These are phyloP conservation scores for Rhopalosiphum padi DNA, from an alignment of 1,140 invertebrate genomes.

Conservation along the genomic window DNA sequence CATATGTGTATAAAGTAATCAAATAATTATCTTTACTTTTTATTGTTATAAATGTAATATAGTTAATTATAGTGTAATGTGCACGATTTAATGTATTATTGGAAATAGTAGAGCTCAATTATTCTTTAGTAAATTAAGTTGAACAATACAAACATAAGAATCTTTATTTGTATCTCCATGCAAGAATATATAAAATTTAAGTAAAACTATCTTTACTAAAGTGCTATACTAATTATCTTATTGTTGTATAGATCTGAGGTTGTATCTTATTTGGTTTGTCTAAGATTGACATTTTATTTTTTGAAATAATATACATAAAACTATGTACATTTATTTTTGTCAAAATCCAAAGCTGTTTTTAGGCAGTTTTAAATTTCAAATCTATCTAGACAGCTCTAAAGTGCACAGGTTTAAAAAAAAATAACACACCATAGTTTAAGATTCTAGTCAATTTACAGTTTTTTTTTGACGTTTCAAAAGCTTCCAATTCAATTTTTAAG, in stretches of 20 bases:
- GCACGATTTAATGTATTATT: too few species aligned
- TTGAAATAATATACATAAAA: neutral
- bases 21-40: too few species aligned
- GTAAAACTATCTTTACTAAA: neutral
- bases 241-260: neutral
- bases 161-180: too few species aligned
- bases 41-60: too few species aligned
- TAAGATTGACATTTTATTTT: neutral
- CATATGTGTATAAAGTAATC: too few species aligned
- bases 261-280: neutral
- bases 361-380: neutral
- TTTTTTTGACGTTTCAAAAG: neutral
- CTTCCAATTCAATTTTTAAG: neutral
- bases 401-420: neutral
- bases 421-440: neutral
- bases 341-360: neutral
- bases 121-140: too few species aligned
- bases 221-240: neutral
- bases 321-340: neutral
- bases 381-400: neutral
- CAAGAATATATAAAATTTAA: neutral
- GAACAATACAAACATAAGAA: too few species aligned
- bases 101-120: too few species aligned
- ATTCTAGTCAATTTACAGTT: neutral
- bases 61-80: too few species aligned